Evolutionary conservation across 2,888 invertebrate genomes (phyloP), one percentile per base, ranked within the genome.

Genomic region (Erebia ligea): DNA sequence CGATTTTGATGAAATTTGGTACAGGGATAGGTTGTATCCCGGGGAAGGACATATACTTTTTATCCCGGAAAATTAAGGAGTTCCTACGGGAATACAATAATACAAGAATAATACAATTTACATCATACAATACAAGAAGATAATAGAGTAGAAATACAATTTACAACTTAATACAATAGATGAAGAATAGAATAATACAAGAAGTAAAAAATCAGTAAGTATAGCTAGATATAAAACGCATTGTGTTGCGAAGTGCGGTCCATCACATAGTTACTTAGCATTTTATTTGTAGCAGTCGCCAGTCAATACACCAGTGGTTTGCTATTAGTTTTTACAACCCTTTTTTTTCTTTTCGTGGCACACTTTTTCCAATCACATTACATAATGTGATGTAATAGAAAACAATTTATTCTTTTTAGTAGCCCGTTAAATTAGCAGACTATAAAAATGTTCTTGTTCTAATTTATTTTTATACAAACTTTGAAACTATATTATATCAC

Each of bases 281-380:
- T 48, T 67, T 67, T 58, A 66, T 45, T 57, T 42, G 48, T 40
- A 67, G 9, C 50, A 68, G 64, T 65, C 67, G 66, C 67, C 67
- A 66, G 34, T 34, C 72, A 66, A 71, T 66, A 48, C 67, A 56
- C 42, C 48, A 68, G 71, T 68, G 52, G 68, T 70, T 77, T 76
- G 70, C 70, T 74, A 48, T 75, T 75, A 42, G 67, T 69, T 74
- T 73, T 65, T 71, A 40, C 78, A 77, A 78, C 71, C 81, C 77
- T 87, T 89, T 89, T 88, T 88, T 89, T 87, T 82, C 77, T 81
- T 79, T 79, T 83, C 81, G 82, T 87, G 91, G 84, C 90, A 88
- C 82, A 86, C 85, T 87, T 88, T 82, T 79, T 79, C 83, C 82
- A 82, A 85, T 84, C 82, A 81, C 80, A 84, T 91, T 90, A 86